These are phyloP conservation scores for Drosophila imparisetae DNA, from an alignment of 2,888 invertebrate species.

Conservation along the genomic window DNA sequence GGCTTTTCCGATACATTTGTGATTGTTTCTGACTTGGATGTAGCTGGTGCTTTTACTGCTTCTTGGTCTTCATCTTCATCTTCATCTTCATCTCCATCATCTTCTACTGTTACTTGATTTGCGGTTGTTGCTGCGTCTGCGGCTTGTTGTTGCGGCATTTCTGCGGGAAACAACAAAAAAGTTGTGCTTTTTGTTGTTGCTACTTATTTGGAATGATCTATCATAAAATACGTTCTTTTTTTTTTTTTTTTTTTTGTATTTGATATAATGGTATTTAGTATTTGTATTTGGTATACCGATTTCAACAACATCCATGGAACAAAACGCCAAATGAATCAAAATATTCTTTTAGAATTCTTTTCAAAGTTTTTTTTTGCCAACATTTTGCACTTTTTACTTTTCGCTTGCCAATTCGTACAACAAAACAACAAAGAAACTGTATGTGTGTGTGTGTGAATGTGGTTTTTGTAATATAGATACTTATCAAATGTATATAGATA, in stretches of 20 bases:
- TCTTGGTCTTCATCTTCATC: slow-evolving; percentile 16
- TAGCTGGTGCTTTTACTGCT: background rate
- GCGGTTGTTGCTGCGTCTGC: slow-evolving; percentile 67
- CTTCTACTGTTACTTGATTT: slow-evolving; percentile 23
- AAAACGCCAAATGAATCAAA: slow-evolving; percentile 78
- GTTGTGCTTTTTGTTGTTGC: slow-evolving; percentile 69
- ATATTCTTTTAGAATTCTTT: slow-evolving; percentile 48
- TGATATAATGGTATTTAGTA: slow-evolving; percentile 49
- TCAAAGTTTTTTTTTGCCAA: slow-evolving; percentile 50
- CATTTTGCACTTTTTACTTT: slow-evolving; percentile 43
- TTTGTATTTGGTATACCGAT: slow-evolving; percentile 55
- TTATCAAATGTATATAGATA: slow-evolving; percentile 30
- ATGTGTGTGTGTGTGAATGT: slow-evolving; percentile 32
- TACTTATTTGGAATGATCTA: slow-evolving; percentile 48
- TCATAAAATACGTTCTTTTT: slow-evolving; percentile 43
- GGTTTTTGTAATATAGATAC: slow-evolving; percentile 28
- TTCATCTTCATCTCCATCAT: slow-evolving; percentile 12
- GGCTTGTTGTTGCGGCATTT: slow-evolving; percentile 49
- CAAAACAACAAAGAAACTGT: slow-evolving; percentile 73
- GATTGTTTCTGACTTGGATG: slow-evolving; percentile 20
- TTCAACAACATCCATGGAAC: slow-evolving; percentile 78
- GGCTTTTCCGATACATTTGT: slow-evolving; percentile 22
- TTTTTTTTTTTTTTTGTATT: slow-evolving; percentile 21
- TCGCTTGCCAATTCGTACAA: slow-evolving; percentile 70
- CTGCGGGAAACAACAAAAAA: slow-evolving; percentile 75